Base-by-base conservation (phyloP, 2,888 invertebrate species). In the Dilophus febrilis region DNA sequence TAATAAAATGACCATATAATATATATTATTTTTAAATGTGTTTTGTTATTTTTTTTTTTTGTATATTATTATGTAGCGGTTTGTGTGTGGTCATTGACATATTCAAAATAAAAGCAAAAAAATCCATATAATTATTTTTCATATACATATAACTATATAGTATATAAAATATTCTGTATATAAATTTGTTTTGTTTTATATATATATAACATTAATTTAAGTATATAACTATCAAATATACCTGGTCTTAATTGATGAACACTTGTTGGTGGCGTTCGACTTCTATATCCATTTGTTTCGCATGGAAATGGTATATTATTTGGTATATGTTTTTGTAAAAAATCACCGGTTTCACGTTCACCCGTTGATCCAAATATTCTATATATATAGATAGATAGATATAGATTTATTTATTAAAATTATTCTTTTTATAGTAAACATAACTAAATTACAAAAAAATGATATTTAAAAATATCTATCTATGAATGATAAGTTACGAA, bases 191-290 rank as follows among this genome's bases (percentile, higher is more conserved):
- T 10, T 28, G 11, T 8, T 28, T 10, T 28, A 28, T 28, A 28
- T 28, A 11, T n/a, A n/a, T n/a, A n/a, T n/a, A n/a, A n/a, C n/a
- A n/a, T n/a, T n/a, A n/a, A 10, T 18, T 8, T 17, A 6, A 16
- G 11, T 26, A 26, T 13, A 33, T 31, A 41, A 37, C 37, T 28
- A 38, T 40, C 33, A 28, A 40, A 42, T 46, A 22, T 22, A 48
- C 49, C 49, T 12, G 70, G 70, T 40, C 68, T 60, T 35, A 75
- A 48, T 36, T 59, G 51, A 50, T 74, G 65, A 13, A 74, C 70
- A 17, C 64, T 67, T 6, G 52, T 58, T 1, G 74, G 74, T 7
- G 59, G 45, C 3, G 22, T 45, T 1, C 19, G 28, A 1, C 60
- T 61, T 1, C 63, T 53, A 1, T 53, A 52, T 13, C 50, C 50